phyloP scores from a whole-genome alignment of 1,140 invertebrate genomes.

The Leptinotarsa lineolata region DNA sequence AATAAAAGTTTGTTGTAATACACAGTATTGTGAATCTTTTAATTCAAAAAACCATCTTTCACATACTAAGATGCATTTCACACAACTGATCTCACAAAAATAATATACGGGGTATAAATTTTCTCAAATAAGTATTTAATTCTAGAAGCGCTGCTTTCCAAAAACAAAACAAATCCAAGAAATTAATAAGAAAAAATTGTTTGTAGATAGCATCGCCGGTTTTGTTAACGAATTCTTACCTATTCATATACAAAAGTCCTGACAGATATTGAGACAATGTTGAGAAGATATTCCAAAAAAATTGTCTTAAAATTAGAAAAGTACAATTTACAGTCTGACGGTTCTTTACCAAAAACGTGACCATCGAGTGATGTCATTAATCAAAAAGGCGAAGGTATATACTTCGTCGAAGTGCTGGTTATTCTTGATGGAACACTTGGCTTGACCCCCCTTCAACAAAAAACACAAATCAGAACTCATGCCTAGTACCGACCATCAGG shows the following conservation, averaged over 20 bases:
- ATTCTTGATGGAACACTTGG: constrained; percentile 23
- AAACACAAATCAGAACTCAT: constrained; percentile 14
- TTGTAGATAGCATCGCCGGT: not conserved
- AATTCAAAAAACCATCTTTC: no score
- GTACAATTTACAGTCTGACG: constrained; percentile 20
- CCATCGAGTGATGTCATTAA: constrained; percentile 8
- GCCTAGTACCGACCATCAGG: not conserved
- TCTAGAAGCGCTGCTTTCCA: not conserved
- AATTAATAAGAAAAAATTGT: not conserved
- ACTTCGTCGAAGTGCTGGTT: constrained; percentile 18
- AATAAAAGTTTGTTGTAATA: no score
- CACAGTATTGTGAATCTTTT: no score
- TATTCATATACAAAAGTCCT: constrained; percentile 19
- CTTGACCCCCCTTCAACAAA: constrained; percentile 23
- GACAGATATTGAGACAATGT: constrained; percentile 2
- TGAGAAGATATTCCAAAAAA: not conserved
- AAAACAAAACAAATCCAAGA: not conserved
- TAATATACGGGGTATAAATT: no score
- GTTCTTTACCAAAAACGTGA: constrained; percentile 19
- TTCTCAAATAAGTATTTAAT: not conserved
- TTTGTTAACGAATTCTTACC: not conserved
- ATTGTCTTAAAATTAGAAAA: constrained; percentile 2
- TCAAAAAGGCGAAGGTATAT: constrained; percentile 22
- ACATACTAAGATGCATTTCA: no score
- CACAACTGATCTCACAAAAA: no score